Evolutionary conservation across 2,113 vertebrate genomes (phyloP).

Genomic region (Campylomormyrus tamandua): DNA sequence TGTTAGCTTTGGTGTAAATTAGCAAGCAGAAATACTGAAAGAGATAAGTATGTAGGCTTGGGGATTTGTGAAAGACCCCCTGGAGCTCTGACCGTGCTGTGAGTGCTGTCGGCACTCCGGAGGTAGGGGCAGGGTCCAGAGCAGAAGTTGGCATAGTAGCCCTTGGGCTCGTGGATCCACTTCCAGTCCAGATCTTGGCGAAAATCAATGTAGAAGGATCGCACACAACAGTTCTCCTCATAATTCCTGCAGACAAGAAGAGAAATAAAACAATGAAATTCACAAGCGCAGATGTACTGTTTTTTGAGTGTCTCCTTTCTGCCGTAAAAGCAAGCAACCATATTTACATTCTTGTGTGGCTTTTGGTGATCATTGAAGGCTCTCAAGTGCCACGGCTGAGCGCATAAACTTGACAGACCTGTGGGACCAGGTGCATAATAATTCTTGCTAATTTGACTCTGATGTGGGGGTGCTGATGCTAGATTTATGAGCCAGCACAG

Average conservation of each 20-base stretch:
- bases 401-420: not conserved
- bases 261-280: not conserved
- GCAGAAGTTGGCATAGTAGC: slow-evolving; percentile 90
- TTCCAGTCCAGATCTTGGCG: slow-evolving; percentile 89
- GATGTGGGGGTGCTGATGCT: not conserved
- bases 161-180: slow-evolving; percentile 91
- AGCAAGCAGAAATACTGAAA: not conserved
- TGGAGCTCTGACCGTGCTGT: slow-evolving; percentile 72
- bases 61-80: not conserved
- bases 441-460: not conserved
- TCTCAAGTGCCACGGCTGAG: not conserved
- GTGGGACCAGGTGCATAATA: not conserved
- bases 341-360: not conserved
- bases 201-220: slow-evolving; percentile 85
- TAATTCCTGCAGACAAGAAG: slow-evolving; percentile 57
- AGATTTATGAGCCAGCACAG: not conserved
- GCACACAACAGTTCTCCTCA: slow-evolving; percentile 88
- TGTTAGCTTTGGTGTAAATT: not conserved
- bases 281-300: not conserved
- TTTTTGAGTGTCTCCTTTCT: not conserved
- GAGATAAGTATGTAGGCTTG: not conserved
- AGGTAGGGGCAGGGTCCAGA: slow-evolving; percentile 86
- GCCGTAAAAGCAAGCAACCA: not conserved
- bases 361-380: not conserved
- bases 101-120: slow-evolving; percentile 79